Conservation (phyloP, 2,888 invertebrate genomes). For the Sphecodes monilicornis region DNA sequence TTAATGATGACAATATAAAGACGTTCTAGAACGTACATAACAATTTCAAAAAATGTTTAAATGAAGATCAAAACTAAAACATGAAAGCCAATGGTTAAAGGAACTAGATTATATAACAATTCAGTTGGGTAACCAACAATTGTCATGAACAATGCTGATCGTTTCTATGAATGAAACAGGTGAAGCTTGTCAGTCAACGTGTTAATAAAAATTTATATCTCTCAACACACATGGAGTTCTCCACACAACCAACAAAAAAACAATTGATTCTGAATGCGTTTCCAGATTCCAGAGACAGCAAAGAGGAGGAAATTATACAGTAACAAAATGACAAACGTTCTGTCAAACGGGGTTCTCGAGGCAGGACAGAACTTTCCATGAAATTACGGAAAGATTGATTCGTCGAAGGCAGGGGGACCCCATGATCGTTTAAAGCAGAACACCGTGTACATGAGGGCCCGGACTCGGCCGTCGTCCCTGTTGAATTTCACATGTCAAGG, state of each 20-base stretch:
- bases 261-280: neutral
- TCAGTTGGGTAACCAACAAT: too few relatives aligned
- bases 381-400: constrained; percentile 13
- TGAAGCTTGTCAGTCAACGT: neutral
- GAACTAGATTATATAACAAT: too few relatives aligned
- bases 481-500: constrained; percentile 39
- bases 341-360: neutral
- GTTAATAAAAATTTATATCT: neutral
- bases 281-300: neutral
- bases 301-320: neutral
- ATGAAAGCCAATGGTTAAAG: too few relatives aligned
- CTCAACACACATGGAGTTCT: neutral
- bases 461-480: neutral
- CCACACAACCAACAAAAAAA: neutral
- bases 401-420: neutral
- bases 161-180: neutral
- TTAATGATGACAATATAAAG: too few relatives aligned
- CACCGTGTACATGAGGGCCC: constrained; percentile 2
- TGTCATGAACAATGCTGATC: neutral
- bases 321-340: constrained; percentile 10
- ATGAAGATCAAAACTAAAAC: too few relatives aligned
- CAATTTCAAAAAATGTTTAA: too few relatives aligned
- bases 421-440: neutral
- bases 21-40: too few relatives aligned
- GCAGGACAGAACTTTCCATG: constrained; percentile 3